Percentiles rank a stretch among this genome's conserved stretches.
These are phyloP conservation scores for Platichthys flesus DNA, from an alignment of 2,113 vertebrate species.

Conservation along the genomic window DNA sequence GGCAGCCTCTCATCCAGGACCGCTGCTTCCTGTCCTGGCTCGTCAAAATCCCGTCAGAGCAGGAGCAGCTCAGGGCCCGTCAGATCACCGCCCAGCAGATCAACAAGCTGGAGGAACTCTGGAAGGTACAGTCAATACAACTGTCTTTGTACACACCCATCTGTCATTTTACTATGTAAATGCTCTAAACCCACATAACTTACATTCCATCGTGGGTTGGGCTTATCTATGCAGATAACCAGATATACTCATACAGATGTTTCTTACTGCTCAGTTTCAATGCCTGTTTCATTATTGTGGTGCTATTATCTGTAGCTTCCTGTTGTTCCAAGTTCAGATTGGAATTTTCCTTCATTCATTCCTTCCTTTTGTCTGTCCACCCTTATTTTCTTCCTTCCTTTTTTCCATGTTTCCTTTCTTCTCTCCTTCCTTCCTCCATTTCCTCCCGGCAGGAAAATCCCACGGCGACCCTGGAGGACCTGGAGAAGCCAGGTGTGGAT, in stretches of 20 bases:
- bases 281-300: background rate
- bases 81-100: slow-evolving; percentile 97
- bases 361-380: too few relatives aligned
- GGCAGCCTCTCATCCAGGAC: slow-evolving; percentile 96
- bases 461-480: slow-evolving; percentile 92
- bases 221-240: background rate
- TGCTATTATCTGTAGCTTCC: background rate
- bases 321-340: background rate
- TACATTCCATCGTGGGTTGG: background rate
- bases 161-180: slow-evolving; percentile 3
- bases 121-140: slow-evolving; percentile 85
- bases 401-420: too few relatives aligned
- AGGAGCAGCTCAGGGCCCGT: slow-evolving; percentile 92
- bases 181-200: slow-evolving; percentile 3
- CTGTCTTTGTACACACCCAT: slow-evolving; percentile 54
- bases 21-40: slow-evolving; percentile 96
- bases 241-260: slow-evolving; percentile 6
- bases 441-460: slow-evolving; percentile 88
- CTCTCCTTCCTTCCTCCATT: background rate
- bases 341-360: background rate
- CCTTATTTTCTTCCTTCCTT: background rate
- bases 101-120: slow-evolving; percentile 95
- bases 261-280: background rate
- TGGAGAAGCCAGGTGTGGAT: slow-evolving; percentile 95
- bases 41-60: slow-evolving; percentile 95